A percentile compares a stretch with the other conserved stretches of the same genome.
phyloP scores from a whole-genome alignment of 2,797 vertebrate species.

The Onychomys arenicola region DNA sequence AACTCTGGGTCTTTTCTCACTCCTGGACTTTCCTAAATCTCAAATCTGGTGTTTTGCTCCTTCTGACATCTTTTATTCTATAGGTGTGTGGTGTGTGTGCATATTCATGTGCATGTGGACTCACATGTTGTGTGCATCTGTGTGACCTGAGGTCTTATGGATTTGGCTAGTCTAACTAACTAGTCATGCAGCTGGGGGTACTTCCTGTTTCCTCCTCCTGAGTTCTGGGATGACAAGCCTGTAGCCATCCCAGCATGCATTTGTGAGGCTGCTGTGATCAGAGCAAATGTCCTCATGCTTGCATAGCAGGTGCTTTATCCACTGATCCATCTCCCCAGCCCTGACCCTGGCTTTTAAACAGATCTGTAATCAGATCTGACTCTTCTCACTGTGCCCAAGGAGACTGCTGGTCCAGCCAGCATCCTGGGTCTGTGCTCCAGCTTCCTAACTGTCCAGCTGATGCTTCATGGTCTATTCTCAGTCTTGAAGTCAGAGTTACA shows the following conservation, averaged over 20 bases:
- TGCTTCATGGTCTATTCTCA: not conserved
- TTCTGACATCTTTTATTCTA: not conserved
- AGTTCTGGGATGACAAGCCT: not conserved
- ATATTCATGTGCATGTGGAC: too few relatives aligned
- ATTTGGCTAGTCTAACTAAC: not conserved
- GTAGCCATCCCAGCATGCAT: not conserved
- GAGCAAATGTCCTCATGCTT: not conserved
- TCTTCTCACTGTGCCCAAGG: rapidly evolving
- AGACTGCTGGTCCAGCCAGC: not conserved
- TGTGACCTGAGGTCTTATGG: not conserved
- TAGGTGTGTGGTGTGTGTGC: not conserved
- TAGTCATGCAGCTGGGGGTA: rapidly evolving
- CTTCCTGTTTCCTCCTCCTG: not conserved
- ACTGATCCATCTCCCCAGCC: not conserved
- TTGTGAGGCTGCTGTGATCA: not conserved
- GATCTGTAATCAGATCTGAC: not conserved
- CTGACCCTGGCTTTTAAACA: not conserved
- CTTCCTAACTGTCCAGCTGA: rapidly evolving
- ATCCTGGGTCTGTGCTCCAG: rapidly evolving
- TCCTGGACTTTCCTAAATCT: not conserved
- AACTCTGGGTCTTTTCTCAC: not conserved
- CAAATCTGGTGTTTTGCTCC: not conserved
- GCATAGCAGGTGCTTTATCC: too few relatives aligned
- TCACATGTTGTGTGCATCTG: not conserved
- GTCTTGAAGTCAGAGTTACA: not conserved